Evolutionary conservation across 2,113 vertebrate genomes (phyloP).

Genomic region (Silurus meridionalis): DNA sequence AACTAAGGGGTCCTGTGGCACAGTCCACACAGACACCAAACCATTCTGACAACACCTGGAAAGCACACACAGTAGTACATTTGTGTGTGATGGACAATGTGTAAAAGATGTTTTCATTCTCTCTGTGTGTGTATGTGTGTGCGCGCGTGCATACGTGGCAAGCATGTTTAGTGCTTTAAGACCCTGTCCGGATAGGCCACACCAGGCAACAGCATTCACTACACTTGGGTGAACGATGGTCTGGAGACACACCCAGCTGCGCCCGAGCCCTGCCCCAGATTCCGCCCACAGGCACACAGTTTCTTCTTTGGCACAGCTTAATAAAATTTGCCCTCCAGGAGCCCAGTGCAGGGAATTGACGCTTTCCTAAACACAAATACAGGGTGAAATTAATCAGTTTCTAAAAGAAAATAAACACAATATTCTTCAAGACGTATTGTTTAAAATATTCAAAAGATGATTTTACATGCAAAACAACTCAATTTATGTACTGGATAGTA

Average conservation of each 20-base stretch:
- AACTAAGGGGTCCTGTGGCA: constrained; percentile 78
- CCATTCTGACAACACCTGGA: constrained; percentile 94
- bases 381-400: neutral
- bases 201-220: constrained; percentile 89
- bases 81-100: neutral
- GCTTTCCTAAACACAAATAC: constrained; percentile 76
- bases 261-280: constrained; percentile 66
- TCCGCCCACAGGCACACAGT: constrained; percentile 87
- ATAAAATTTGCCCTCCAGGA: constrained; percentile 82
- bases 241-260: constrained; percentile 81
- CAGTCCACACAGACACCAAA: constrained; percentile 90
- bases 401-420: neutral
- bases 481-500: too few relatives aligned
- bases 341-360: constrained; percentile 89
- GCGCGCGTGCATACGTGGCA: constrained; percentile 79
- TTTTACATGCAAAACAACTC: neutral
- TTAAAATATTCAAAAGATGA: neutral
- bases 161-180: constrained; percentile 81
- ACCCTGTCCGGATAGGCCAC: constrained; percentile 77
- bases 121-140: neutral
- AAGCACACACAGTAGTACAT: constrained; percentile 31
- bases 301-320: constrained; percentile 96
- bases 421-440: neutral
- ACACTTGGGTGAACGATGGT: constrained; percentile 81
- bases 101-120: neutral